Conservation (phyloP, 2,113 vertebrate species). For the Hippoglossus stenolepis region DNA sequence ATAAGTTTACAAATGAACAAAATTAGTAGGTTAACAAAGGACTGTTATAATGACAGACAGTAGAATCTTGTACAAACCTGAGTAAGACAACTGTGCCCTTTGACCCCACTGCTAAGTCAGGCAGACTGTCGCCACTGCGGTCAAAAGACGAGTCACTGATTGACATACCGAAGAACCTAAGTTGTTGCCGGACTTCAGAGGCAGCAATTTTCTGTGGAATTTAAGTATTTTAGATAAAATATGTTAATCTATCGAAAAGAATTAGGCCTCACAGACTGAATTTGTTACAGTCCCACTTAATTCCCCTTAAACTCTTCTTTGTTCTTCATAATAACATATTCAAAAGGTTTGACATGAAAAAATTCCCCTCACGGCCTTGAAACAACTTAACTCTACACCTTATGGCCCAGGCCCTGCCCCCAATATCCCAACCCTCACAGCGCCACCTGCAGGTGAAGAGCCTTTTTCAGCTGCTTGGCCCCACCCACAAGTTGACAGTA, state of each 20-base stretch:
- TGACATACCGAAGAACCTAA: slow-evolving; percentile 79
- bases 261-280: background rate
- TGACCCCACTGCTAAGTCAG: slow-evolving; percentile 80
- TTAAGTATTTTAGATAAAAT: too few relatives aligned
- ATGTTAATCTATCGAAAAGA: background rate
- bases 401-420: too few relatives aligned
- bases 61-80: slow-evolving; percentile 64
- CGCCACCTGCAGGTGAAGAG: too few relatives aligned
- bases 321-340: too few relatives aligned
- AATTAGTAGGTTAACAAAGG: too few relatives aligned
- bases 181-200: slow-evolving; percentile 57
- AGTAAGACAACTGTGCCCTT: slow-evolving; percentile 78
- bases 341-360: too few relatives aligned
- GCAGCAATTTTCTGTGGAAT: slow-evolving; percentile 73
- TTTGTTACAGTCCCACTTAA: background rate
- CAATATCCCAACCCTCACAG: too few relatives aligned
- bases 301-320: background rate
- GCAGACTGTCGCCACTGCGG: slow-evolving; percentile 67
- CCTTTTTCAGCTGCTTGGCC: too few relatives aligned
- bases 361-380: too few relatives aligned
- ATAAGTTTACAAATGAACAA: too few relatives aligned
- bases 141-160: slow-evolving; percentile 76
- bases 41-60: background rate
- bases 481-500: too few relatives aligned
- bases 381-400: too few relatives aligned